Conservation (phyloP, 30 jellyfish, hydroid and myxozoan genomes). For the Pseudorhiza aurosa region DNA sequence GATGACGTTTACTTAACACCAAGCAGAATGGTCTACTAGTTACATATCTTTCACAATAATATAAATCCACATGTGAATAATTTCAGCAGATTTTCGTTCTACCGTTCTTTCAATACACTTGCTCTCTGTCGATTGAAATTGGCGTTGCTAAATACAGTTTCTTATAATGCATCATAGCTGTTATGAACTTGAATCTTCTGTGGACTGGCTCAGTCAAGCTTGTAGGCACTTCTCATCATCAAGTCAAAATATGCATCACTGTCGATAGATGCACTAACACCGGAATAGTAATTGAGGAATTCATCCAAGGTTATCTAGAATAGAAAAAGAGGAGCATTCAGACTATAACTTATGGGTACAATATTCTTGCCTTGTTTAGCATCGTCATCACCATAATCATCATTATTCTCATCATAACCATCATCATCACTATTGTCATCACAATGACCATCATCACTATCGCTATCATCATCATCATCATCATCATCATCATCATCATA, state of each 20-base stretch:
- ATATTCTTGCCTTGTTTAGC: no score
- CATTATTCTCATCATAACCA: background rate
- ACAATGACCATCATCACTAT: background rate
- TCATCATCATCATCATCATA: background rate
- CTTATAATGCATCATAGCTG: no score
- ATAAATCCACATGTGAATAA: no score
- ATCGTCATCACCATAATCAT: background rate
- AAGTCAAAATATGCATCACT: constrained; percentile 89
- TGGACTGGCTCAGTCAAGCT: constrained; percentile 44
- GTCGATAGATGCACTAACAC: constrained; percentile 96
- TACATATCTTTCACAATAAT: no score
- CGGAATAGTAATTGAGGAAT: constrained; percentile 85
- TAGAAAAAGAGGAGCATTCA: background rate
- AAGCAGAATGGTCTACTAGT: no score
- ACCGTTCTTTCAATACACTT: no score
- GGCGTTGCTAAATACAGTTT: no score
- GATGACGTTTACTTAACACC: no score
- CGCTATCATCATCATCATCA: background rate
- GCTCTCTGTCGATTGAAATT: no score
- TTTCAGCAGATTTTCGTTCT: no score
- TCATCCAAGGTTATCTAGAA: constrained; percentile 90
- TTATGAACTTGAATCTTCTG: no score
- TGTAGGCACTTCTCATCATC: constrained; percentile 91
- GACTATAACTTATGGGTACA: no score
- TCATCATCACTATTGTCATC: background rate